These are phyloP conservation scores for Octomys mimax DNA, from an alignment of 2,797 vertebrate species.

Conservation along the genomic window DNA sequence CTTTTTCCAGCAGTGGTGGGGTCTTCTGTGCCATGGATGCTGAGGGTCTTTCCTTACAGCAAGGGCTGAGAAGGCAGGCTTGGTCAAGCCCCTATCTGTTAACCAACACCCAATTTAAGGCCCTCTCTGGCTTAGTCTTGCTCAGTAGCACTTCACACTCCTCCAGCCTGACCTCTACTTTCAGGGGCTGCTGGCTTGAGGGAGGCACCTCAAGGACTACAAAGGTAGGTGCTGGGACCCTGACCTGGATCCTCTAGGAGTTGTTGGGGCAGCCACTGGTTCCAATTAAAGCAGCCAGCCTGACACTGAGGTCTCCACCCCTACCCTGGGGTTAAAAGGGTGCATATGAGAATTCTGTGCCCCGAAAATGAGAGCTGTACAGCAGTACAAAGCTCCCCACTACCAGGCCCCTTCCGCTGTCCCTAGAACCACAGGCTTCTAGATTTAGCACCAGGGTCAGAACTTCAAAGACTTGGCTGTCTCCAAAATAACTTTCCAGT, in stretches of 20 bases:
- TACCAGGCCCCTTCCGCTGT: neutral
- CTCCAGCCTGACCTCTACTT: constrained; percentile 34
- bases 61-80: neutral
- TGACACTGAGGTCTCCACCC: neutral
- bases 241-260: neutral
- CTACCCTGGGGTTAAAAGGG: neutral
- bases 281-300: neutral
- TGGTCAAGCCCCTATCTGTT: neutral
- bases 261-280: neutral
- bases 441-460: constrained; percentile 36
- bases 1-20: neutral
- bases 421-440: constrained; percentile 59
- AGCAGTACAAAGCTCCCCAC: neutral
- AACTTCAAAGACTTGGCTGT: constrained; percentile 22
- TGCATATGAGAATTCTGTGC: neutral
- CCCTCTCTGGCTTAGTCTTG: neutral
- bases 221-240: neutral
- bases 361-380: neutral
- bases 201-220: neutral
- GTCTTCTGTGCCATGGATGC: neutral
- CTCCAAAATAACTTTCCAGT: constrained; percentile 19
- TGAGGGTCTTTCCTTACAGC: neutral
- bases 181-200: neutral
- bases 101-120: neutral
- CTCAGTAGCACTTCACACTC: neutral